Percentiles rank a stretch among this genome's conserved stretches.
Conservation (phyloP, 2,797 vertebrate species). For the Fringilla coelebs region DNA sequence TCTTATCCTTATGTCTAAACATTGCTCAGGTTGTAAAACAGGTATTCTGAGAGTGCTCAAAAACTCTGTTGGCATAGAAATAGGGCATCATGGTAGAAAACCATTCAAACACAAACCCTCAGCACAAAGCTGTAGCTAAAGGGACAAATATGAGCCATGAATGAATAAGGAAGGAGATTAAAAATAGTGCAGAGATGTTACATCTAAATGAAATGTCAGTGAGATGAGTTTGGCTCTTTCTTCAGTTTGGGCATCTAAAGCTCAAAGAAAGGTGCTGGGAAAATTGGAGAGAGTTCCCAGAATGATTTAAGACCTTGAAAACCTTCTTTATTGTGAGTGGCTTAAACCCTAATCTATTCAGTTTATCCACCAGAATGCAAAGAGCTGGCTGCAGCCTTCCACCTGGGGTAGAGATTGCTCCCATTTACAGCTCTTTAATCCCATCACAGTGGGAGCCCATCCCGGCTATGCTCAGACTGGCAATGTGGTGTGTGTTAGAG, state of each 20-base stretch:
- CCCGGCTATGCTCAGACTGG: conserved; percentile 1
- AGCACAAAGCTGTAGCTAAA: not conserved
- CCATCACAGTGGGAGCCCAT: not conserved
- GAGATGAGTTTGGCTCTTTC: not conserved
- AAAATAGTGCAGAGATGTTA: not conserved
- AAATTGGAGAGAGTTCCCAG: not conserved
- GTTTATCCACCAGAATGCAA: conserved; percentile 1
- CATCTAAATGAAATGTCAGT: not conserved
- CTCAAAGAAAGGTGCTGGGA: not conserved
- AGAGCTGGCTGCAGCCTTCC: conserved; percentile 1
- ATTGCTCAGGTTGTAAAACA: not conserved
- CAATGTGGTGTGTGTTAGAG: not conserved
- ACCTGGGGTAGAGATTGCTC: conserved; percentile 41
- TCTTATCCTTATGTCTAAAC: not conserved
- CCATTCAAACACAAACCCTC: not conserved
- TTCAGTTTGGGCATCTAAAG: not conserved
- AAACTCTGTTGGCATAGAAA: not conserved
- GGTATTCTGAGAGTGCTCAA: not conserved
- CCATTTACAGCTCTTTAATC: conserved; percentile 36
- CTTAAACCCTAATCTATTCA: conserved; percentile 30
- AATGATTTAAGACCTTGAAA: conserved; percentile 11
- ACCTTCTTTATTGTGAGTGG: not conserved
- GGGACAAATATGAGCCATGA: not conserved
- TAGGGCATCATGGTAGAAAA: not conserved
- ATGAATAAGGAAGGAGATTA: not conserved